A percentile compares a stretch with the other conserved stretches of the same genome.
Conservation (phyloP, 2,797 vertebrate species). For the Tamandua tetradactyla region DNA sequence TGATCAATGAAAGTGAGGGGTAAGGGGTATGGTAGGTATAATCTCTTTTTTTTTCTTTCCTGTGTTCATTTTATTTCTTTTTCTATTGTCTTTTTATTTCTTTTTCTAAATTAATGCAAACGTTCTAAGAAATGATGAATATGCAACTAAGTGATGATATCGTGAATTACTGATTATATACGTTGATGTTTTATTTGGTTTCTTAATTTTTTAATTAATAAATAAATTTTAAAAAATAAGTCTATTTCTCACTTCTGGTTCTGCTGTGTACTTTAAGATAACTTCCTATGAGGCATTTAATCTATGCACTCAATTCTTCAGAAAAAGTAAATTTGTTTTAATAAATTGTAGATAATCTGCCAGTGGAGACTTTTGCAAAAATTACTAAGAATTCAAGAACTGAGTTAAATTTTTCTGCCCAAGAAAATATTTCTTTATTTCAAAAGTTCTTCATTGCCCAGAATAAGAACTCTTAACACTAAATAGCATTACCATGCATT, state of each 20-base stretch:
- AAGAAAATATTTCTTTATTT: not conserved
- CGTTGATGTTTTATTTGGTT: too few species aligned
- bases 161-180: too few species aligned
- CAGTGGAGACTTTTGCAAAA: not conserved
- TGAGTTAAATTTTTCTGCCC: not conserved
- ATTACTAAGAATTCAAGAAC: not conserved
- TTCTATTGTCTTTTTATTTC: too few species aligned
- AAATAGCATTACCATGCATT: not conserved
- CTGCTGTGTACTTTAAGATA: not conserved
- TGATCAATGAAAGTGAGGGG: too few species aligned
- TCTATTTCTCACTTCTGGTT: not conserved
- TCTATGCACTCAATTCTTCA: not conserved
- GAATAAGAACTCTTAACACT: not conserved
- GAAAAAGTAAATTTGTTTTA: not conserved
- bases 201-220: too few species aligned
- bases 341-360: not conserved
- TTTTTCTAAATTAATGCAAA: too few species aligned
- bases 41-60: too few species aligned
- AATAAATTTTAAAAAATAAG: too few species aligned
- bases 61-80: too few species aligned
- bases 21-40: too few species aligned
- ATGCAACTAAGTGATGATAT: too few species aligned
- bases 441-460: not conserved
- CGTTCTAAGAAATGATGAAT: too few species aligned
- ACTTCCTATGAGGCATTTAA: not conserved